Base-by-base conservation (phyloP, 2,113 vertebrate genomes). In the Lagopus muta region DNA sequence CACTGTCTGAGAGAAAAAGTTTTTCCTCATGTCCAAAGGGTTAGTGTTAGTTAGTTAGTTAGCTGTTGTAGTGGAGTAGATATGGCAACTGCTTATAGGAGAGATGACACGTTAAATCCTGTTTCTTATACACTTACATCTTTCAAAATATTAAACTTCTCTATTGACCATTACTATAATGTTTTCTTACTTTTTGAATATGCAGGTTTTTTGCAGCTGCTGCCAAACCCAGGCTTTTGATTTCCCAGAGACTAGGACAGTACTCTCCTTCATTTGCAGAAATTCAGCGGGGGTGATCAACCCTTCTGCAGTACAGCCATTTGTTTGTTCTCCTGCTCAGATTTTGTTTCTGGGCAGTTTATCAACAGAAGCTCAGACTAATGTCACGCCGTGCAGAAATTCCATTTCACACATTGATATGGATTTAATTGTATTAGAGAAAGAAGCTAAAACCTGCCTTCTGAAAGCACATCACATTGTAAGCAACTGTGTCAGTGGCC, bases 401-500 rank as follows among this genome's bases (percentile, higher is more conserved):
- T 65, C 8, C 6, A 1, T 30, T 42, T 81, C 58, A 15, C 12
- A 5, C 11, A 14, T 25, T 71, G 60, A 58, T 2, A 10, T 30
- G 55, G 52, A 66, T 77, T 86, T 36, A 72, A 11, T 17, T 34
- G 7, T 12, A 60, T 15, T 21, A 81, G 18, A 86, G 52, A 60
- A 55, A 27, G 32, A 83, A 78, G 60, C 13, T 38, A 67, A 85
- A 83, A 32, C 30, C 11, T 75, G 28, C 19, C 8, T 38, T 21
- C 43, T 0, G 55, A 1, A 86, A 55, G 27, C 28, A 32, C 2
- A 0, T 14, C 45, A 4, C 38, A 17, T 13, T 77, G 36, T 30
- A 75, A 47, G 25, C 19, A 64, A 20, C 0, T 2, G 8, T 9
- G 20, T 6, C 16, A 72, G 40, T 2, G 0, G 0, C 27, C 4